phyloP scores from a whole-genome alignment of 2,797 vertebrate genomes.

The Morelia viridis region DNA sequence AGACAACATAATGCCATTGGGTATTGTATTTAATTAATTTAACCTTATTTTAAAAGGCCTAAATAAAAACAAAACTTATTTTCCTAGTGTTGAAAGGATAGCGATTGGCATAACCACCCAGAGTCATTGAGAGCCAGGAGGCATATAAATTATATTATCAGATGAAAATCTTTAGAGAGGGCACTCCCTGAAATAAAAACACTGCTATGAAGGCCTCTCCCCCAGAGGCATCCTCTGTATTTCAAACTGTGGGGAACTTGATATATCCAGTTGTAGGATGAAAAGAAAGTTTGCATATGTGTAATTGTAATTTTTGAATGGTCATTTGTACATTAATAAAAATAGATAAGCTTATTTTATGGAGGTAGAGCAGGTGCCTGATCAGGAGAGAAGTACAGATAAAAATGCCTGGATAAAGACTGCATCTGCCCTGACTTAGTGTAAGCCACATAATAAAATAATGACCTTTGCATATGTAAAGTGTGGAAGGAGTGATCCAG shows the following conservation, averaged over 20 bases:
- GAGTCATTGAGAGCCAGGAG: background rate
- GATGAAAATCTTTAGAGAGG: background rate
- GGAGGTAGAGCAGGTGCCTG: background rate
- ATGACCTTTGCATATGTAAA: background rate
- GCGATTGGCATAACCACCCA: background rate
- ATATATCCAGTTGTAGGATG: background rate
- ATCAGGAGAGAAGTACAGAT: background rate
- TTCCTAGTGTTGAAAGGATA: background rate
- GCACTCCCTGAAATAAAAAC: background rate
- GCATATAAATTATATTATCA: background rate
- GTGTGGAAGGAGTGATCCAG: background rate
- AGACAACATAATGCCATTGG: background rate
- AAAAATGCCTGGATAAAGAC: background rate
- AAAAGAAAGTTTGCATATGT: background rate
- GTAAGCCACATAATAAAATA: background rate
- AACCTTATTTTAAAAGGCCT: background rate
- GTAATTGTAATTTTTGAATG: background rate
- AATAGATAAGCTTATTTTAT: background rate
- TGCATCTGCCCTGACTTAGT: background rate
- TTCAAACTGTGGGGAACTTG: background rate
- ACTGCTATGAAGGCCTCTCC: background rate
- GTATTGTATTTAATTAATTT: background rate
- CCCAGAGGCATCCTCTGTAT: background rate
- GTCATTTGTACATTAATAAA: background rate
- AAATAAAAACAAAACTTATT: background rate